Conservation (phyloP, 2,888 invertebrate species). For the Microplitis manilae region DNA sequence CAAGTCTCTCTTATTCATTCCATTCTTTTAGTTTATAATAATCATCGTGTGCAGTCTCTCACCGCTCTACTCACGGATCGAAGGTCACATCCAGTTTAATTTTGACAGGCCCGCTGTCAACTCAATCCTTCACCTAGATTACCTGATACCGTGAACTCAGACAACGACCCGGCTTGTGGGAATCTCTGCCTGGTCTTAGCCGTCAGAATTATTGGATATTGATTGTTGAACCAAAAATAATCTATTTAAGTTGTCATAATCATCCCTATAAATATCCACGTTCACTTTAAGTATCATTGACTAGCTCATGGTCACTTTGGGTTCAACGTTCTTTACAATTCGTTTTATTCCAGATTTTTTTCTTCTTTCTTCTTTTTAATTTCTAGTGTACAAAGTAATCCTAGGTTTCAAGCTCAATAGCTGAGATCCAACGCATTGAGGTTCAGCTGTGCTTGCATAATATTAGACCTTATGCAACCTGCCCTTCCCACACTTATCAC, state of each 20-base stretch:
- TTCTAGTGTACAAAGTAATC: slow-evolving; percentile 42
- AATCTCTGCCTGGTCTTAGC: slow-evolving; percentile 33
- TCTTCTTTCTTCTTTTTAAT: not conserved
- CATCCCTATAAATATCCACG: no score
- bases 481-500: slow-evolving; percentile 72
- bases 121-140: slow-evolving; percentile 26
- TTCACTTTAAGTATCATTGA: slow-evolving; percentile 57
- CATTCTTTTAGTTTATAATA: slow-evolving; percentile 16
- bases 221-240: no score
- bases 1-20: slow-evolving; percentile 26
- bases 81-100: slow-evolving; percentile 65
- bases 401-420: no score
- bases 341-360: slow-evolving; percentile 50
- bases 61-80: slow-evolving; percentile 28
- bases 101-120: slow-evolving; percentile 61
- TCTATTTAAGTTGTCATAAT: no score
- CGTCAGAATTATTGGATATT: no score
- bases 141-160: slow-evolving; percentile 7
- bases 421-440: slow-evolving; percentile 65
- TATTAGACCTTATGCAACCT: slow-evolving; percentile 69
- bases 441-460: slow-evolving; percentile 65
- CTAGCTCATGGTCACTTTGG: slow-evolving; percentile 68
- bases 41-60: slow-evolving; percentile 23
- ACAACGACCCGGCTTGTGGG: slow-evolving; percentile 2
- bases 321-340: slow-evolving; percentile 68